phyloP scores from a whole-genome alignment of 30 jellyfish, hydroid and myxozoan genomes.

The Aurelia sp. region DNA sequence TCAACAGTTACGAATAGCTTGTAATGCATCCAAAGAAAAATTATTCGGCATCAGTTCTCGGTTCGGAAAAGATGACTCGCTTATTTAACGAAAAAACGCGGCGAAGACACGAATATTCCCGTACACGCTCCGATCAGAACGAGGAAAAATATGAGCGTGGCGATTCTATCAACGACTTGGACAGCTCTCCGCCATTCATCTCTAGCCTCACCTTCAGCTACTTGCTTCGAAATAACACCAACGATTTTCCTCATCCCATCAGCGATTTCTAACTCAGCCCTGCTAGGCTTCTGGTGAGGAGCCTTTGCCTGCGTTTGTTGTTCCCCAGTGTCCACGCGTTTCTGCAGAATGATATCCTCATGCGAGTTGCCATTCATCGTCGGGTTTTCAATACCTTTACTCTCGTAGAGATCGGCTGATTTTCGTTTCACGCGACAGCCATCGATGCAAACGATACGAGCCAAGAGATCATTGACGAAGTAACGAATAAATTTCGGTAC shows the following conservation, averaged over 20 bases:
- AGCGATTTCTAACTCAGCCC: conserved; percentile 50
- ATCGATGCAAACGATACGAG: conserved; percentile 47
- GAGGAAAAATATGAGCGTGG: conserved; percentile 34
- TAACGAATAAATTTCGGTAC: conserved; percentile 53
- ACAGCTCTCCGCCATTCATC: conserved; percentile 78
- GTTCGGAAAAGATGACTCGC: too few species aligned
- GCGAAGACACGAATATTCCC: conserved; percentile 40
- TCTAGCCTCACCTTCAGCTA: conserved; percentile 54
- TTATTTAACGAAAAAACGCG: conserved; percentile 41
- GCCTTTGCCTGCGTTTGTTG: conserved; percentile 6
- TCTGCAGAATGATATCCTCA: conserved; percentile 9
- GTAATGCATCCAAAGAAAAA: too few species aligned
- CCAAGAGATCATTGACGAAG: conserved; percentile 59
- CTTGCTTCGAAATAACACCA: conserved; percentile 29
- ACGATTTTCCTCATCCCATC: conserved; percentile 61
- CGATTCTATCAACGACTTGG: conserved; percentile 62
- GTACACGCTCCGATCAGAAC: conserved; percentile 44
- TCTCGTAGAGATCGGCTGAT: neutral
- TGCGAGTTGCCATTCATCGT: conserved; percentile 36
- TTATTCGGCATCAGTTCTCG: too few species aligned
- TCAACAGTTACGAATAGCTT: too few species aligned
- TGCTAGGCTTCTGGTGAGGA: conserved; percentile 8
- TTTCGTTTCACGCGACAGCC: conserved; percentile 11
- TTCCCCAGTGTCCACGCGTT: neutral
- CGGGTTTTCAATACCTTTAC: conserved; percentile 53